Conservation (phyloP, 1,140 invertebrate genomes). For the Sycophila sp. region DNA sequence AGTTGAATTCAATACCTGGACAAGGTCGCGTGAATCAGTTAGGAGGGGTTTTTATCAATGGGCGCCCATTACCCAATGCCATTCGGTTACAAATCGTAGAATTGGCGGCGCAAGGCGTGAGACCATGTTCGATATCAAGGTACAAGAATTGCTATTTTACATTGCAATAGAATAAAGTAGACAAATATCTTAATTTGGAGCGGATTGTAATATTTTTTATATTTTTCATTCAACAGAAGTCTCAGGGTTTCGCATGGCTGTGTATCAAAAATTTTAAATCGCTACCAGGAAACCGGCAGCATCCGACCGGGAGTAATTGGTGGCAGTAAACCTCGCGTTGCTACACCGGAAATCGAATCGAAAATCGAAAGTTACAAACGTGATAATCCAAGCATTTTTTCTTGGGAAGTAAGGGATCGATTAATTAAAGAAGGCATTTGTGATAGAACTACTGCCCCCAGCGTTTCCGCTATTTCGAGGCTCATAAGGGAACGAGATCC, state of each 20-base stretch:
- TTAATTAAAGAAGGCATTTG: slow-evolving; percentile 85
- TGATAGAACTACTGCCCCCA: slow-evolving; percentile 82
- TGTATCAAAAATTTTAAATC: slow-evolving; percentile 84
- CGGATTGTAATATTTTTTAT: background rate
- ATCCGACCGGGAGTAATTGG: slow-evolving; percentile 86
- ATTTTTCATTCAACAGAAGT: slow-evolving; percentile 66
- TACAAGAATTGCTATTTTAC: slow-evolving; percentile 42
- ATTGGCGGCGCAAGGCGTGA: slow-evolving; percentile 81
- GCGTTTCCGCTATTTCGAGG: slow-evolving; percentile 84
- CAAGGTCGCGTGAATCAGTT: slow-evolving; percentile 86
- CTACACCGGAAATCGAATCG: slow-evolving; percentile 82
- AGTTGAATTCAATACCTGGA: slow-evolving; percentile 68
- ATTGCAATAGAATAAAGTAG: too few relatives aligned
- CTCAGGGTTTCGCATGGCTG: slow-evolving; percentile 84
- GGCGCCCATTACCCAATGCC: slow-evolving; percentile 81
- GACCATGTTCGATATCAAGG: slow-evolving; percentile 83
- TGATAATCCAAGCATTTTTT: slow-evolving; percentile 89
- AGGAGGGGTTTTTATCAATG: slow-evolving; percentile 88
- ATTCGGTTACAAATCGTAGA: slow-evolving; percentile 84
- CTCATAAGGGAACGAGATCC: slow-evolving; percentile 79
- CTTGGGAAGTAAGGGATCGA: slow-evolving; percentile 90
- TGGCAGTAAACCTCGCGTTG: slow-evolving; percentile 80
- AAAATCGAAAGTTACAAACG: slow-evolving; percentile 88
- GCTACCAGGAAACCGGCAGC: slow-evolving; percentile 85
- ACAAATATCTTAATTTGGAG: too few relatives aligned